Base-by-base conservation (phyloP, 2,888 invertebrate species). In the Steinernema hermaphroditum region DNA sequence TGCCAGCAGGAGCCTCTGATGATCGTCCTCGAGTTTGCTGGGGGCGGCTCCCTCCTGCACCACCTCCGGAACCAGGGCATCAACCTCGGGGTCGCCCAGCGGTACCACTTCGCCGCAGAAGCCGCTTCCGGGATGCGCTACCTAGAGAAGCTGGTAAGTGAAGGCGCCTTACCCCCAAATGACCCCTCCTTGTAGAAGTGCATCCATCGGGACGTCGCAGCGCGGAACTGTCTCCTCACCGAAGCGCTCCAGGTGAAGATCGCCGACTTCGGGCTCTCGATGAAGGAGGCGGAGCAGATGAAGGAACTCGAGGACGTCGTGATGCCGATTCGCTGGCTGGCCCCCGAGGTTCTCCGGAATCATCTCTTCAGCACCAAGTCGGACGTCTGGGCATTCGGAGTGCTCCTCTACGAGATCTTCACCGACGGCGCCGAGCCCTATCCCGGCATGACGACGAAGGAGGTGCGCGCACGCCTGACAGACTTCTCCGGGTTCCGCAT, bases 121-220 rank as follows among this genome's bases (percentile, higher is more conserved):
- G 43, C 43, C 4, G 71, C 71, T 8, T 27, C 34, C 24, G 71
- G 71, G 16, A 6, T 71, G 54, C 32, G 62, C 12, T 71, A 71
- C 22, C 37, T 71, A 32, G 71, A 54, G 68, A n/a, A n/a, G 19
- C 19, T 49, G 49, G 49, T 49, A 6, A n/a, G 49, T n/a, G 9
- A n/a, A 8, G 9, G 6, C 9, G 9, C 19, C 19, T 49, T 49
- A 6, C 6, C 41, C 9, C 14, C 12, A 9, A n/a, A 12, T 49
- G n/a, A 62, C 4, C 24, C 9, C 8, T 27, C 6, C 8, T 29
- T 29, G 8, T 19, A 29, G 27, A 29, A 29, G 19, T 71, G 54
- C 44, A 68, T 71, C n/a, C 71, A 71, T 19, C 37, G 71, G 19
- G 71, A 71, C 43, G n/a, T 71, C 14, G 71, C 71, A 9, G 71